Evolutionary conservation across 2,113 vertebrate species (phyloP).

Genomic region (Limanda limanda): DNA sequence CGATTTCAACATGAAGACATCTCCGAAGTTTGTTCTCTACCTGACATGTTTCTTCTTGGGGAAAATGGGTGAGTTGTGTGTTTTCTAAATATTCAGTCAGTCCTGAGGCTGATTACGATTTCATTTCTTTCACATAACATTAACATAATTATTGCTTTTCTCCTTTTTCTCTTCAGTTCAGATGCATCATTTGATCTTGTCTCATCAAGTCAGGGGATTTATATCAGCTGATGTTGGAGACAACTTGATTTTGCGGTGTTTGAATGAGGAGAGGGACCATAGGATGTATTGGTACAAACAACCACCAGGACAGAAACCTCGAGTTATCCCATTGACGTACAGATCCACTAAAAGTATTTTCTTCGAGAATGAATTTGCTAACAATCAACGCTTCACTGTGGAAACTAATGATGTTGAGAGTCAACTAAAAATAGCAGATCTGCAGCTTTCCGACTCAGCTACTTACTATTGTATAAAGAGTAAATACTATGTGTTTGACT

Average conservation of each 20-base stretch:
- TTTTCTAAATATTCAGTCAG: too few species aligned
- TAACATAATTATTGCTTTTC: background rate
- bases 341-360: background rate
- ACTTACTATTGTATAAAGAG: constrained; percentile 50
- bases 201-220: background rate
- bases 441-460: constrained; percentile 52
- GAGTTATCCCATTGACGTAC: constrained; percentile 7
- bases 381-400: constrained; percentile 38
- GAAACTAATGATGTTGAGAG: background rate
- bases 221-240: constrained; percentile 31
- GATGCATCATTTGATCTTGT: background rate
- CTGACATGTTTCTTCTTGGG: background rate
- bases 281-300: constrained; percentile 45
- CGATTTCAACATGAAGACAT: too few species aligned
- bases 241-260: constrained; percentile 33
- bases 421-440: constrained; percentile 45
- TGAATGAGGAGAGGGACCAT: background rate
- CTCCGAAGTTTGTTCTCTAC: too few species aligned
- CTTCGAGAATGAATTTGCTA: background rate
- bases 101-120: background rate
- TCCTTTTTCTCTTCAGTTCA: background rate
- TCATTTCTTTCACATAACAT: background rate
- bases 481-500: background rate
- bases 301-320: constrained; percentile 35
- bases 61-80: background rate